A percentile compares a stretch with the other conserved stretches of the same genome.
These are phyloP conservation scores for Uloborus diversus DNA, from an alignment of 1,140 invertebrate genomes.

Conservation along the genomic window DNA sequence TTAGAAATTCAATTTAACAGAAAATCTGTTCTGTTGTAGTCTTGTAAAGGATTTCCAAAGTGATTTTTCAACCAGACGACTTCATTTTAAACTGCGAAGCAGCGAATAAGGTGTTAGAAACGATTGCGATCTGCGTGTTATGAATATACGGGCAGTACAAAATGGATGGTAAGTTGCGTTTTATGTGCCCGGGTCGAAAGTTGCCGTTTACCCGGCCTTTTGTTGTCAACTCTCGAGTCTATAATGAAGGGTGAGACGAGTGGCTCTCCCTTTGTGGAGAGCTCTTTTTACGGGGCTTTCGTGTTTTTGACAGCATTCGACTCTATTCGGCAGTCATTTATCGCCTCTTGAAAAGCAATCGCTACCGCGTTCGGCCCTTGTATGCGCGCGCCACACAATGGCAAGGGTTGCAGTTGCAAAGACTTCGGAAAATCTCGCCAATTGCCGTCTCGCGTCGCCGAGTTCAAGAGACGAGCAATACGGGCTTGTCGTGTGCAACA, in stretches of 20 bases:
- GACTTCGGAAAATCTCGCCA: not conserved
- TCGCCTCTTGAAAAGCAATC: constrained; percentile 44
- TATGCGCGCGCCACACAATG: not conserved
- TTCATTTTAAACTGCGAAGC: not conserved
- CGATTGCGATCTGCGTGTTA: not conserved
- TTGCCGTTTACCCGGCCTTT: not conserved
- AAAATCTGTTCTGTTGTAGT: no score
- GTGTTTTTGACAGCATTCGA: constrained; percentile 51
- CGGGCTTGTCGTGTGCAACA: no score
- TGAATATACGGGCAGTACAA: not conserved
- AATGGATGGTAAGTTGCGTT: not conserved
- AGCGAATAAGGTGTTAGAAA: not conserved
- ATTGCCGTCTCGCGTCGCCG: no score
- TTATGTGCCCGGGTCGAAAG: not conserved
- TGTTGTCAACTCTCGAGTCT: constrained; percentile 3
- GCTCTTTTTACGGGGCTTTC: constrained; percentile 18
- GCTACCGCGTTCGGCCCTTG: not conserved
- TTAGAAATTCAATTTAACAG: no score
- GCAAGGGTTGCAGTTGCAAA: constrained; percentile 1
- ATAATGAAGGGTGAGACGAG: constrained; percentile 12
- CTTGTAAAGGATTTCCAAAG: no score
- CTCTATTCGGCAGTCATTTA: constrained; percentile 52
- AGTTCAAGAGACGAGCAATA: no score
- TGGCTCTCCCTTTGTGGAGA: not conserved
- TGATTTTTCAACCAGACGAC: not conserved